Evolutionary conservation across 2,113 vertebrate genomes (phyloP).

Genomic region (Zootoca vivipara): DNA sequence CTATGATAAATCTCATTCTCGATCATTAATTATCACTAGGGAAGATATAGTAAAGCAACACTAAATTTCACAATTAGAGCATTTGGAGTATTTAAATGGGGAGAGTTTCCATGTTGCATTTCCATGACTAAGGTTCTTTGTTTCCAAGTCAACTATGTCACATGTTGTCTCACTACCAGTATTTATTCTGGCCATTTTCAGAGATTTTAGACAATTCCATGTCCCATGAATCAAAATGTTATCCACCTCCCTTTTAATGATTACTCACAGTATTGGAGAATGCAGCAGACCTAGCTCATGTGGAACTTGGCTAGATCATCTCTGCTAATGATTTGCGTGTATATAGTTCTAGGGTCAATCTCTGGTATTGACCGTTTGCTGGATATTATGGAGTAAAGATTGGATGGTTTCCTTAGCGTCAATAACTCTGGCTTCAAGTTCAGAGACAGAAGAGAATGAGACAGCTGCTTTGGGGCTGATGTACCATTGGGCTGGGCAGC

Average conservation of each 20-base stretch:
- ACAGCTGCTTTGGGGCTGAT: not conserved
- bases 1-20: conserved; percentile 2
- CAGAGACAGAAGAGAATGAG: not conserved
- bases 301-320: not conserved
- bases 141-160: not conserved
- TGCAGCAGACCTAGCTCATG: not conserved
- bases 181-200: not conserved
- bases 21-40: not conserved
- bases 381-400: not conserved
- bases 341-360: too few relatives aligned
- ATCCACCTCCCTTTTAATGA: not conserved
- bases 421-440: too few relatives aligned
- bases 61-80: not conserved
- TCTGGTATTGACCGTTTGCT: not conserved
- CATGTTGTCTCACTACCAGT: not conserved
- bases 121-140: not conserved
- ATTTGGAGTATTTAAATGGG: not conserved
- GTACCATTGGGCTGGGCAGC: not conserved
- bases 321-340: not conserved
- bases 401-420: not conserved
- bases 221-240: not conserved
- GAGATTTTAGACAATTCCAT: conserved; percentile 11
- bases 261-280: not conserved
- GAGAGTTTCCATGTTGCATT: not conserved
- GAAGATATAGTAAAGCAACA: not conserved